These are phyloP conservation scores for Condylura cristata DNA, from an alignment of 2,113 vertebrate genomes.

Conservation along the genomic window DNA sequence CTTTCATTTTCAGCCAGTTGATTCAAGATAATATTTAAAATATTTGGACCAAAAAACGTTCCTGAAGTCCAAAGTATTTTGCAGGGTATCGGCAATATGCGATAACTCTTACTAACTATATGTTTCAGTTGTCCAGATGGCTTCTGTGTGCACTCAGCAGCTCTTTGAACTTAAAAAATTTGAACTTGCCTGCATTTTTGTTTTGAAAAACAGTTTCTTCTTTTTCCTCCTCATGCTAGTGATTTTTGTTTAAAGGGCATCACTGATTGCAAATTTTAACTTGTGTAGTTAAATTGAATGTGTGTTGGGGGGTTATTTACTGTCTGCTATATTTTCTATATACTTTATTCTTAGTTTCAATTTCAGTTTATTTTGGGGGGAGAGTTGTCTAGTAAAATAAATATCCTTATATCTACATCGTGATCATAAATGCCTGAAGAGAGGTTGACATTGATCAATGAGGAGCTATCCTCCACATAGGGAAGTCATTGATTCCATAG, in stretches of 20 bases:
- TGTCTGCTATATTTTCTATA: background rate
- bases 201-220: background rate
- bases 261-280: background rate
- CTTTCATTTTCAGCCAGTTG: conserved; percentile 38
- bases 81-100: background rate
- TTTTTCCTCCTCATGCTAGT: background rate
- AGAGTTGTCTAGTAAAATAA: background rate
- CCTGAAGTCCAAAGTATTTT: background rate
- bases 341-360: background rate
- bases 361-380: background rate
- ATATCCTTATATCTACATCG: background rate
- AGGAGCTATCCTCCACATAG: background rate
- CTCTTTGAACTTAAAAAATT: background rate
- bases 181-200: background rate
- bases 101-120: too few relatives aligned
- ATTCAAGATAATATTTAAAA: conserved; percentile 24
- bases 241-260: conserved; percentile 25
- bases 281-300: conserved; percentile 1
- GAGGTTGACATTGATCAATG: background rate
- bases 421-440: background rate
- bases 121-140: background rate
- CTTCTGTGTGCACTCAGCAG: background rate
- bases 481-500: background rate
- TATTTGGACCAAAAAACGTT: background rate
- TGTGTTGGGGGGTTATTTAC: background rate